Evolutionary conservation across 2,113 vertebrate genomes (phyloP).

Genomic region (Myotis lucifugus): DNA sequence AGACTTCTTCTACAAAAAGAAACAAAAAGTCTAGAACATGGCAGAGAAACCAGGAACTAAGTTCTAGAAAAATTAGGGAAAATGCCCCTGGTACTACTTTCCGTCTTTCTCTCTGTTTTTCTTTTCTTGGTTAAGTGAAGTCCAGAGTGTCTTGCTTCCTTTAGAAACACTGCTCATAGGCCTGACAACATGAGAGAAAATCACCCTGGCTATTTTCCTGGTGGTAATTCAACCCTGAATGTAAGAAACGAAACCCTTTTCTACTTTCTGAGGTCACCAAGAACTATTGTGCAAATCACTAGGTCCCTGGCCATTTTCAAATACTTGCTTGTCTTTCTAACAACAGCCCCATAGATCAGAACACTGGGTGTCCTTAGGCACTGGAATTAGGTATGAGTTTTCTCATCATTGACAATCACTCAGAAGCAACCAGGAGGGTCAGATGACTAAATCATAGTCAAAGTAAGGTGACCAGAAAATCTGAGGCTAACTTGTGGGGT

Average conservation of each 20-base stretch:
- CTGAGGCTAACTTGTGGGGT: background rate
- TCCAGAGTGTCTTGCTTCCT: background rate
- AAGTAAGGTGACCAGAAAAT: background rate
- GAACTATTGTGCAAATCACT: background rate
- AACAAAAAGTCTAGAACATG: background rate
- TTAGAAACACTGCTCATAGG: background rate
- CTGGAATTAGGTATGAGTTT: background rate
- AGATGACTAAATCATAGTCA: conserved; percentile 15
- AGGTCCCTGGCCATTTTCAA: background rate
- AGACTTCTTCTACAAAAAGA: background rate
- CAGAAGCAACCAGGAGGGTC: background rate
- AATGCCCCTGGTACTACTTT: fast-evolving
- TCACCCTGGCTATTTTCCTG: background rate
- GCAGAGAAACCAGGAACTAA: background rate
- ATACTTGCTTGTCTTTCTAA: background rate
- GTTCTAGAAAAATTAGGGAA: background rate
- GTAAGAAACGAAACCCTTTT: background rate
- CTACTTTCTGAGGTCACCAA: conserved; percentile 4
- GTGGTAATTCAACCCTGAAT: background rate
- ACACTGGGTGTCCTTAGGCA: background rate
- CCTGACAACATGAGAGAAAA: background rate
- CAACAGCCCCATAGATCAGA: background rate
- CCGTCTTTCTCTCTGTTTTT: background rate
- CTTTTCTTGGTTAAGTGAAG: background rate
- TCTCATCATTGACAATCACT: background rate